A percentile compares a stretch with the other conserved stretches of the same genome.
These are phyloP conservation scores for Sycophila sp. DNA, from an alignment of 1,140 invertebrate species.

Conservation along the genomic window DNA sequence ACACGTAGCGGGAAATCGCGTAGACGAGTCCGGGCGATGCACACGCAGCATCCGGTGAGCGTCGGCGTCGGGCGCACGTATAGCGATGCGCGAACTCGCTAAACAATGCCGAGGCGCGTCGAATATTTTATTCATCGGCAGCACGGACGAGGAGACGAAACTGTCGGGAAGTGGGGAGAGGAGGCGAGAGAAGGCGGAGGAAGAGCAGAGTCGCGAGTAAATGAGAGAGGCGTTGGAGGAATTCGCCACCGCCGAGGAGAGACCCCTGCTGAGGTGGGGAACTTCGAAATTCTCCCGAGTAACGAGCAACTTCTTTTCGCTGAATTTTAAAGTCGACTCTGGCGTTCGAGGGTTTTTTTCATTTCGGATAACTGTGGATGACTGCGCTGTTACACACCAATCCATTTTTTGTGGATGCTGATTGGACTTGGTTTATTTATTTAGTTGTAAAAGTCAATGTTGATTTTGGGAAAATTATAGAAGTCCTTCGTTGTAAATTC, in stretches of 20 bases:
- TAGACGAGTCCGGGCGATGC: conserved; percentile 45
- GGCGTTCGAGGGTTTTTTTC: no score
- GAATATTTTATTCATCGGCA: conserved; percentile 56
- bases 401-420: no score
- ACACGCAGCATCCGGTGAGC: conserved; percentile 52
- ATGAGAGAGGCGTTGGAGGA: background rate
- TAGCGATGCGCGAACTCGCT: conserved; percentile 12
- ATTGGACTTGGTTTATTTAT: no score
- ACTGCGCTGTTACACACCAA: no score
- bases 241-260: conserved; percentile 3
- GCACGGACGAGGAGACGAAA: conserved; percentile 34
- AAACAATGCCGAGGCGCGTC: conserved; percentile 49
- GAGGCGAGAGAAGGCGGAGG: background rate
- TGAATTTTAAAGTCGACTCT: no score
- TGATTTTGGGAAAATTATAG: no score
- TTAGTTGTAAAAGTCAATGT: no score
- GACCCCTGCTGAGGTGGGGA: background rate
- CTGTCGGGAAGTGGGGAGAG: background rate
- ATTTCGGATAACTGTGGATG: no score
- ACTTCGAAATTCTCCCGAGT: no score
- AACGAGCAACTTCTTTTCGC: no score
- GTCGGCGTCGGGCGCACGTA: conserved; percentile 7
- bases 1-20: conserved; percentile 54
- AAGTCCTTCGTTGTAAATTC: no score
- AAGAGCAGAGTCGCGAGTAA: background rate